A percentile compares a stretch with the other conserved stretches of the same genome.
These are phyloP conservation scores for Thryonomys swinderianus DNA, from an alignment of 2,113 vertebrate species.

Conservation along the genomic window DNA sequence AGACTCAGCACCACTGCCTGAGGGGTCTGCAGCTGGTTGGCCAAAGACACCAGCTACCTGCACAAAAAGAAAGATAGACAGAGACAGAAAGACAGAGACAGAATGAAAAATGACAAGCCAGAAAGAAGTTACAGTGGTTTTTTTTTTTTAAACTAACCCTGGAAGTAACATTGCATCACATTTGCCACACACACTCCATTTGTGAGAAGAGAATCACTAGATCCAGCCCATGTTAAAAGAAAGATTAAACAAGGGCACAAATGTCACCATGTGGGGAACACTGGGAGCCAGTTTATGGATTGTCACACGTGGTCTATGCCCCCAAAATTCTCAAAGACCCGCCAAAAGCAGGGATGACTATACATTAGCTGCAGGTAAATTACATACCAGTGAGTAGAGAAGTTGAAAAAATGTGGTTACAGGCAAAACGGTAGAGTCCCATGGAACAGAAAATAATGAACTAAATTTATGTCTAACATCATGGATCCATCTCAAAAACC, in stretches of 20 bases:
- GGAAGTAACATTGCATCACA: background rate
- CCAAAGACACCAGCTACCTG: background rate
- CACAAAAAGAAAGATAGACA: no score
- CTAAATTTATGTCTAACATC: background rate
- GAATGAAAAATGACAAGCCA: background rate
- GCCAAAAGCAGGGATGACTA: background rate
- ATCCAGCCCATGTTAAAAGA: background rate
- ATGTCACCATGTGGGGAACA: background rate
- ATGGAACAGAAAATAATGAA: background rate
- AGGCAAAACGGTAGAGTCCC: background rate
- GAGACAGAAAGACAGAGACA: background rate
- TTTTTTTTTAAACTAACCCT: background rate
- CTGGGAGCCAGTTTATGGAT: background rate
- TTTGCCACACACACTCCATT: background rate
- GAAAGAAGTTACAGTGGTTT: background rate
- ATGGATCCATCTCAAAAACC: background rate
- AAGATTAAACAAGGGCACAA: background rate
- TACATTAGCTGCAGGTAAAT: background rate
- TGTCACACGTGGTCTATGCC: background rate
- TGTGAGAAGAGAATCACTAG: background rate
- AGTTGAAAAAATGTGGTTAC: background rate
- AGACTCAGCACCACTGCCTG: background rate
- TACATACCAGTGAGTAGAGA: background rate
- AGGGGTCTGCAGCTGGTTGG: background rate
- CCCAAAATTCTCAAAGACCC: background rate